Percentiles rank a stretch among this genome's conserved stretches.
phyloP scores from a whole-genome alignment of 2,113 vertebrate genomes.

The Scatophagus argus region DNA sequence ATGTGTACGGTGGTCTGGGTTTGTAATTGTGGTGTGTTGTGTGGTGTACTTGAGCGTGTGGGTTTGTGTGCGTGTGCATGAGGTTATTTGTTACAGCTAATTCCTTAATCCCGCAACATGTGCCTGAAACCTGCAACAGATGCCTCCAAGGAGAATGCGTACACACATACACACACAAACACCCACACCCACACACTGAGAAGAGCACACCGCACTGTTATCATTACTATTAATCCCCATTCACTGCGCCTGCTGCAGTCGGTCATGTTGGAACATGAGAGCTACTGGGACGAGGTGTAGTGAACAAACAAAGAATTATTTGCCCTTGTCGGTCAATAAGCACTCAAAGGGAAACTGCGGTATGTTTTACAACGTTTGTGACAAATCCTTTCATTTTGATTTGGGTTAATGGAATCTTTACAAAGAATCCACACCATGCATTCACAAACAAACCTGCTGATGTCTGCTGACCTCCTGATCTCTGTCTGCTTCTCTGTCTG shows the following conservation, averaged over 20 bases:
- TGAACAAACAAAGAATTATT: constrained; percentile 20
- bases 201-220: constrained; percentile 26
- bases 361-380: not conserved
- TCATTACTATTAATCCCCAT: constrained; percentile 40
- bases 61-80: constrained; percentile 20
- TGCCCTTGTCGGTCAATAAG: not conserved
- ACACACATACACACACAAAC: constrained; percentile 8
- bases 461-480: constrained; percentile 17
- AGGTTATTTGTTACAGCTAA: constrained; percentile 60
- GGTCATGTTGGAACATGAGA: constrained; percentile 11
- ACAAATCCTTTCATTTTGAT: constrained; percentile 23
- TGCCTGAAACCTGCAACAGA: constrained; percentile 58
- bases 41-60: constrained; percentile 10
- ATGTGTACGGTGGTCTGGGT: constrained; percentile 30
- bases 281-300: constrained; percentile 18
- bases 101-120: constrained; percentile 62
- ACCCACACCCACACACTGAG: constrained; percentile 1
- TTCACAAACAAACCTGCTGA: constrained; percentile 16
- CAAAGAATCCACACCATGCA: not conserved
- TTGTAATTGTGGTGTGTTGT: constrained; percentile 30
- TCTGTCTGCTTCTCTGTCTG: constrained; percentile 25
- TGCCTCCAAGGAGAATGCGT: constrained; percentile 31
- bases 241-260: constrained; percentile 15
- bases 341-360: not conserved
- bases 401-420: not conserved